Evolutionary conservation across 2,888 invertebrate species (phyloP).

Genomic region (Drosophila antonietae): DNA sequence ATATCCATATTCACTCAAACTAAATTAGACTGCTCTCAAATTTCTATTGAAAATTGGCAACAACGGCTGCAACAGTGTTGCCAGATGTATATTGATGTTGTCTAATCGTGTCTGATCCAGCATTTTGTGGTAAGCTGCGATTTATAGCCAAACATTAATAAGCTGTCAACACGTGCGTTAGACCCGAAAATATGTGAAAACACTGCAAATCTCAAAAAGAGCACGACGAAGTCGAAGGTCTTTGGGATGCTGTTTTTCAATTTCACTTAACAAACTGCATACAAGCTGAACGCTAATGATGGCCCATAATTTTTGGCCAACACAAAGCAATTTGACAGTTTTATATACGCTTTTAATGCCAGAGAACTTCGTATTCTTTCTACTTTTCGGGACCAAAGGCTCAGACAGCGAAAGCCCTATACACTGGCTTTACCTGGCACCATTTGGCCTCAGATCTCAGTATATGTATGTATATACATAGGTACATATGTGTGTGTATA

Average conservation of each 20-base stretch:
- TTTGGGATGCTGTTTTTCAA: slow-evolving; percentile 61
- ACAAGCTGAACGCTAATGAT: slow-evolving; percentile 78
- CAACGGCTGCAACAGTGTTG: slow-evolving; percentile 45
- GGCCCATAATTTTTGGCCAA: slow-evolving; percentile 79
- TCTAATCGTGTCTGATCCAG: slow-evolving; percentile 2
- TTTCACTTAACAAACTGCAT: slow-evolving; percentile 78
- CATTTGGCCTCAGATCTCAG: background rate
- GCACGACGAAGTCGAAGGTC: slow-evolving; percentile 12
- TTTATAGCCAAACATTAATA: slow-evolving; percentile 82
- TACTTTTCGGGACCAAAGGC: slow-evolving; percentile 42
- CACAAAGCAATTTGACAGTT: slow-evolving; percentile 83
- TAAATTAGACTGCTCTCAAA: background rate
- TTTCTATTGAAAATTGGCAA: slow-evolving; percentile 9
- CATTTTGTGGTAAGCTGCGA: slow-evolving; percentile 39
- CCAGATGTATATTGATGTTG: slow-evolving; percentile 24
- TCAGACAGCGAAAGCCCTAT: slow-evolving; percentile 13
- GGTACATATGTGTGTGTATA: background rate
- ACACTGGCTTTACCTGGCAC: slow-evolving; percentile 3
- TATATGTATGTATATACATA: background rate
- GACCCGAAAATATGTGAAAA: slow-evolving; percentile 44
- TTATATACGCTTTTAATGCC: slow-evolving; percentile 81
- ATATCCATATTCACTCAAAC: background rate
- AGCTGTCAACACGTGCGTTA: slow-evolving; percentile 83
- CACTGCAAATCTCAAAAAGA: background rate
- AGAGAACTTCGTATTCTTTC: background rate